Base-by-base conservation (phyloP, 2,113 vertebrate genomes). In the Thunnus thynnus region DNA sequence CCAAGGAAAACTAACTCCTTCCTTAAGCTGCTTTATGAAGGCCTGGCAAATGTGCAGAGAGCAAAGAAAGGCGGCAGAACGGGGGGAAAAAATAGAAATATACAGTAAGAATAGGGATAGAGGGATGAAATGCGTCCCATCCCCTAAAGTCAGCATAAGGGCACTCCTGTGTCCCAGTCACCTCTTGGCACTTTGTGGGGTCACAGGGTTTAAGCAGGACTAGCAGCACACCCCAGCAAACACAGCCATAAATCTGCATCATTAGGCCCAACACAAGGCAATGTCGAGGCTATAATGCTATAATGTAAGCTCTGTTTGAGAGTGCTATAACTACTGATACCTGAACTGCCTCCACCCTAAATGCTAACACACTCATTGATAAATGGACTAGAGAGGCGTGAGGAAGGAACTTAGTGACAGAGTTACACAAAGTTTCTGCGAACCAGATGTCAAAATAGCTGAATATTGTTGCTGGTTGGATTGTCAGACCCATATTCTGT, bases 11-110 rank as follows among this genome's bases (percentile, higher is more conserved):
- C 60, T 16, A 90, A 86, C 84, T 91, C 82, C 80, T 83, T 83
- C 71, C 82, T 88, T 67, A n/a, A 78, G 89, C 82, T 86, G 74
- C 86, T 92, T 88, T 89, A 89, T 90, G 86, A 90, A 92, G 87
- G 88, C 74, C 78, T 93, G 90, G 89, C 92, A 85, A 86, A 76
- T 16, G 67, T 63, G 60, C 77, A 82, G 54, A 58, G 57, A 84
- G 83, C 61, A 27, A 64, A 85, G 86, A 80, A 79, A 79, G 68
- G 75, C 13, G 9, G 46, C 48, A 11, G 72, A 41, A 22, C 16
- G 55, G 20, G 58, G 54, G 50, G 25, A 36, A 50, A 52, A 56
- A 60, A 44, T 13, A 83, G 25, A 85, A 58, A 54, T 20, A 52
- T 54, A 58, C 13, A 57, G 13, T 52, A n/a, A 70, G 80, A 83